Evolutionary conservation across 92 coral and sea anemone genomes (phyloP), one percentile per base, ranked within the genome.

Genomic region (Epizoanthus rinbou): DNA sequence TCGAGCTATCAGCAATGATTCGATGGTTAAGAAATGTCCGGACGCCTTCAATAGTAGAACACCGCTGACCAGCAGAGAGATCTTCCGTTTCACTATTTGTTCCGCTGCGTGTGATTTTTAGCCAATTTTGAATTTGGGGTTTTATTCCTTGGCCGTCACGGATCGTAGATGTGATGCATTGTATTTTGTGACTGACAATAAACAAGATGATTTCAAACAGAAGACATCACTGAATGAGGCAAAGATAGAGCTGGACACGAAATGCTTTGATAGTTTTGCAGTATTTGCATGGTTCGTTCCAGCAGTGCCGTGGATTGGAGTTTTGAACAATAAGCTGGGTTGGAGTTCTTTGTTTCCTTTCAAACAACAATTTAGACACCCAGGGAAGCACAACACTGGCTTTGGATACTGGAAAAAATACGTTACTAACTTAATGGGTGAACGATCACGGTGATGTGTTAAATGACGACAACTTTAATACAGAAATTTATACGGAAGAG

Each of bases 61-160:
- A 60, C 82, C 82, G 82, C 82, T 78, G 82, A 78, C 82, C 82
- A 57, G 71, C 82, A 21, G 59, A 78, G 43, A 3, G 43, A 28
- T 37, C 43, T 37, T 37, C 43, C 43, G 43, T 3, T 37, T 37
- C 43, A 37, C 5, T 37, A 37, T 37, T 37, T 37, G 43, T 37
- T 37, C 43, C 43, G 43, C 31, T 28, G 31, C 31, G 31, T 28
- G 31, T 28, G 31, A 28, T 28, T 28, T 37, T 37, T 37, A 37
- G 43, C 43, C 43, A 37, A 37, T 37, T 65, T 28, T 6, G 0
- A 14, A 13, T 33, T 4, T 0, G 28, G 37, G 70, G 11, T 28
- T 65, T 28, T 65, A 16, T 65, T 65, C 24, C 23, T 4, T 33
- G 13, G 50, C 73, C 31, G 65, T 53, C 45, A 56, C 6, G 39